Percentiles rank a stretch among this genome's conserved stretches.
phyloP scores from a whole-genome alignment of 1,140 invertebrate genomes.

The Luehdorfia chinensis region DNA sequence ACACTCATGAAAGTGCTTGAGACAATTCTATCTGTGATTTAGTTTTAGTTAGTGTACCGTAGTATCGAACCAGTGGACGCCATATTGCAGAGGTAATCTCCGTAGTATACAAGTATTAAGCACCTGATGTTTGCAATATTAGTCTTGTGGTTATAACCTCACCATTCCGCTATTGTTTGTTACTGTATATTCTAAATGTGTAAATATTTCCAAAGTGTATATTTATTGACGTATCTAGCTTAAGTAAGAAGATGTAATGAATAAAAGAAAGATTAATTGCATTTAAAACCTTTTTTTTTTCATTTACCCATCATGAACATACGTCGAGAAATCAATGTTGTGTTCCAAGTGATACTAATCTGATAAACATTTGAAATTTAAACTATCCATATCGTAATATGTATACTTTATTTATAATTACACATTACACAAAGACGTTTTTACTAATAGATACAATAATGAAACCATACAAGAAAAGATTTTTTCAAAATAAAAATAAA shows the following conservation, averaged over 20 bases:
- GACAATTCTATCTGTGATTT: conserved; percentile 44
- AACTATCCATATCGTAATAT: no score
- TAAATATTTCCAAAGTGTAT: conserved; percentile 69
- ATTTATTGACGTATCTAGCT: conserved; percentile 62
- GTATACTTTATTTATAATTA: no score
- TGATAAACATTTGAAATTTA: no score
- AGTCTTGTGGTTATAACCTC: conserved; percentile 33
- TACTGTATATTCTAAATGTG: conserved; percentile 43
- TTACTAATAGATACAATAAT: no score
- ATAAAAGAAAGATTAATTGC: conserved; percentile 52
- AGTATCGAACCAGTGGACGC: background rate
- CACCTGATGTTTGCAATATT: conserved; percentile 36
- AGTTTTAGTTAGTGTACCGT: conserved; percentile 25
- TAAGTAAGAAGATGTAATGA: conserved; percentile 50
- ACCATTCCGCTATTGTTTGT: conserved; percentile 55
- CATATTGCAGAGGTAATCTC: conserved; percentile 37
- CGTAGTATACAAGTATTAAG: conserved; percentile 24
- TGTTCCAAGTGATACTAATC: no score
- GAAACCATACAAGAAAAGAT: no score
- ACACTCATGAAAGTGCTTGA: conserved; percentile 19
- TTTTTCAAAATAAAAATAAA: no score
- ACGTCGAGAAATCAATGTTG: no score
- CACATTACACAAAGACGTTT: no score
- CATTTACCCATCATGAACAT: background rate
- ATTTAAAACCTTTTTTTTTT: conserved; percentile 26